Evolutionary conservation across 2,113 vertebrate genomes (phyloP).

Genomic region (Passer domesticus): DNA sequence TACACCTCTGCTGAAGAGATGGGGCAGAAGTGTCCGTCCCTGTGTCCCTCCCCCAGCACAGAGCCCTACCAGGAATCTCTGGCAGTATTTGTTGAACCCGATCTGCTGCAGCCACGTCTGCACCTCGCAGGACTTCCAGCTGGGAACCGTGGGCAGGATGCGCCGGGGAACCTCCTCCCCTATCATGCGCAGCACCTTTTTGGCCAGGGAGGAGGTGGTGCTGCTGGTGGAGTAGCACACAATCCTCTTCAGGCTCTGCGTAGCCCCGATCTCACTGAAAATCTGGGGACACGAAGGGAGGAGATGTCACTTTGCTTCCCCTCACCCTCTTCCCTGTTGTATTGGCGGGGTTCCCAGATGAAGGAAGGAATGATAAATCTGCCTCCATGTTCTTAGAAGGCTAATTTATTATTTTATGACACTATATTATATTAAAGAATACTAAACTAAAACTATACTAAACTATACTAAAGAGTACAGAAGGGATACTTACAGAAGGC

Average conservation of each 20-base stretch:
- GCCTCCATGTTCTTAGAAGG: no score
- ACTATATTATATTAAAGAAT: no score
- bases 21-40: not conserved
- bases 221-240: constrained; percentile 92
- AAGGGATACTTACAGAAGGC: no score
- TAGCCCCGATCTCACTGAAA: constrained; percentile 92
- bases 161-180: constrained; percentile 88
- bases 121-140: constrained; percentile 93
- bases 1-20: not conserved
- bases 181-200: constrained; percentile 85
- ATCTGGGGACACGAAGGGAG: constrained; percentile 73
- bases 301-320: not conserved
- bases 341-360: no score
- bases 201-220: constrained; percentile 87
- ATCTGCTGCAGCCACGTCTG: constrained; percentile 96
- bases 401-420: no score
- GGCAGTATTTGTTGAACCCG: constrained; percentile 84
- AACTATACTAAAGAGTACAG: no score
- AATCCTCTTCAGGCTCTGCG: constrained; percentile 91
- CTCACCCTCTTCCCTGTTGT: not conserved
- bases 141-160: constrained; percentile 88
- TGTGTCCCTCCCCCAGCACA: not conserved
- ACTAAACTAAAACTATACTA: no score
- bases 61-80: constrained; percentile 85
- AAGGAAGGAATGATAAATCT: no score